Evolutionary conservation across 2,888 invertebrate species (phyloP).

Genomic region (Drosophila kanekoi): DNA sequence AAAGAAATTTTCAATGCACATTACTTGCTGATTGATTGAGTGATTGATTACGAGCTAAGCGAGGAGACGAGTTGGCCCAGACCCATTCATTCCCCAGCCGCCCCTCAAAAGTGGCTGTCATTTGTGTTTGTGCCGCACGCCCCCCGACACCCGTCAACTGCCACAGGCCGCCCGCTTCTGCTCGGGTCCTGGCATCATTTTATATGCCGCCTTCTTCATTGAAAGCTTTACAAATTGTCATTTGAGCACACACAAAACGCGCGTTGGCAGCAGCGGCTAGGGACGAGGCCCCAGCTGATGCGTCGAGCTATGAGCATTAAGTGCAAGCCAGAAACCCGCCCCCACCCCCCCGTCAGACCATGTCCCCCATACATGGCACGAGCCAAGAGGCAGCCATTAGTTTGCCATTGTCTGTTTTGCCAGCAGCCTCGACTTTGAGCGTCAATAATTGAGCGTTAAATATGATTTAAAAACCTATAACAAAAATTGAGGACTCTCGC

Average conservation of each 20-base stretch:
- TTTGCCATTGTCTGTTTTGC: constrained; percentile 73
- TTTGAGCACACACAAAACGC: constrained; percentile 59
- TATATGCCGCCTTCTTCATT: constrained; percentile 64
- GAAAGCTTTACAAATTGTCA: constrained; percentile 80
- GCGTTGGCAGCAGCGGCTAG: too few relatives aligned
- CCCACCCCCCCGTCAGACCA: neutral
- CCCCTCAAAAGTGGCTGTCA: constrained; percentile 55
- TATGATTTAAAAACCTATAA: constrained; percentile 70
- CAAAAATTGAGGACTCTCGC: constrained; percentile 17
- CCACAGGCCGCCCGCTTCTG: neutral
- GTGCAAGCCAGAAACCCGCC: too few relatives aligned
- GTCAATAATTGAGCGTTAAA: constrained; percentile 80
- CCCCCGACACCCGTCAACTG: neutral
- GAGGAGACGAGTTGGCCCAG: constrained; percentile 3
- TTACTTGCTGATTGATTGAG: constrained; percentile 80
- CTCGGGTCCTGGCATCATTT: constrained; percentile 33
- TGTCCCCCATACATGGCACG: too few relatives aligned
- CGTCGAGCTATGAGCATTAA: constrained; percentile 69
- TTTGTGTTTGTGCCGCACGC: constrained; percentile 35
- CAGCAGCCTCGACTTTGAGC: constrained; percentile 65
- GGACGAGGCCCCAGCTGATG: constrained; percentile 27
- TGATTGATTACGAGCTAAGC: constrained; percentile 68
- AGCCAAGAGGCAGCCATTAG: constrained; percentile 56
- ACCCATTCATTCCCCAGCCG: too few relatives aligned
- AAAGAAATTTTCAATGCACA: constrained; percentile 79